Evolutionary conservation across 2,113 vertebrate genomes (phyloP), one percentile per base, ranked within the genome.

Genomic region (Nematolebias whitei): DNA sequence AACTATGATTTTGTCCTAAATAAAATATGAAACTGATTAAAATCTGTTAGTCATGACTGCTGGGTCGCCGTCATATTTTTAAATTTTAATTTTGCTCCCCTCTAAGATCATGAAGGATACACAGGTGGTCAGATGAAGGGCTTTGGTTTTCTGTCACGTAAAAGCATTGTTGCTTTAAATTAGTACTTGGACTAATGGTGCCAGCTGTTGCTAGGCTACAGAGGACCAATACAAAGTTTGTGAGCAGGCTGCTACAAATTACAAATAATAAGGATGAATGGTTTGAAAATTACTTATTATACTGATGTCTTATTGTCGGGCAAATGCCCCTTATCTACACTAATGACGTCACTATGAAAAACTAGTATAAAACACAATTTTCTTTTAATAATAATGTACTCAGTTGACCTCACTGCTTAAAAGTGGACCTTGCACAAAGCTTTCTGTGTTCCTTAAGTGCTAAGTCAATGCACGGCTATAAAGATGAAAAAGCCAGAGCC

Each of bases 131-230:
- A 50, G 4, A 50, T 16, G 54, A 51, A 12, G 24, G 47, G 22
- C 23, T 44, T 67, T 26, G 44, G 20, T 55, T 41, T 56, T 14
- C 51, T 81, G 18, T 74, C 40, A 74, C 24, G 48, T 40, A 7
- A 12, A 23, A 20, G 53, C 38, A 38, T 64, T 26, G 22, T 54
- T 52, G 41, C 8, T 62, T 53, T 39, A 41, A 50, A 72, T 60
- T 29, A 40, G 49, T 40, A 44, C 20, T 54, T 16, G 18, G 18
- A 55, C 22, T 50, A 50, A 54, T 59, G 41, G 18, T 14, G 43
- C 40, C 43, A 47, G 38, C 59, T 29, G 59, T 56, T 61, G n/a
- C 49, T 47, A 35, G 35, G 68, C 20, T 65, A 51, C 35, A 4
- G 2, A n/a, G 26, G 26, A 8, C 43, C 43, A 12, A 23, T 40